phyloP scores from a whole-genome alignment of 2,797 vertebrate genomes.

The Helarctos malayanus region DNA sequence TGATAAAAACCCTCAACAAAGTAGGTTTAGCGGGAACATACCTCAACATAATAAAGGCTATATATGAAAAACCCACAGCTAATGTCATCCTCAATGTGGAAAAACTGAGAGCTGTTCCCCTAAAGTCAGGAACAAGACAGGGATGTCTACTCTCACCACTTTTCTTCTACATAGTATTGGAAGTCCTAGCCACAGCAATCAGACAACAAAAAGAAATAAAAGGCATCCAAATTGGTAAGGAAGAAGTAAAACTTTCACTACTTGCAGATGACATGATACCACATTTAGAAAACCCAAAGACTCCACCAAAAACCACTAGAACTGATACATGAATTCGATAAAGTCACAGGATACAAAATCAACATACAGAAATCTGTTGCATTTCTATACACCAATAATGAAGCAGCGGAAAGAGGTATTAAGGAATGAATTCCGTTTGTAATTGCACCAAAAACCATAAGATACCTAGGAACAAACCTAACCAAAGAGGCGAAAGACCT shows the following conservation, averaged over 20 bases:
- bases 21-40: neutral
- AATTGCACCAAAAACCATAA: neutral
- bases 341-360: neutral
- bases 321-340: neutral
- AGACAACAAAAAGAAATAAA: neutral
- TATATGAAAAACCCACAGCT: neutral
- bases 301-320: neutral
- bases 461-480: neutral
- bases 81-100: neutral
- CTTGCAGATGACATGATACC: neutral
- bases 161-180: neutral
- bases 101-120: neutral
- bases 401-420: neutral
- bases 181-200: neutral
- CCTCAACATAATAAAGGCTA: neutral
- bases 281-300: neutral
- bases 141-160: neutral
- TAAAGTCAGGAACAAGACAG: neutral
- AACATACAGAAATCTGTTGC: neutral
- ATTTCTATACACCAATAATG: neutral
- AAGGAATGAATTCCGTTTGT: neutral
- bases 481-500: neutral
- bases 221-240: neutral
- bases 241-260: neutral
- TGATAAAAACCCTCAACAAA: neutral